These are phyloP conservation scores for Cephus cinctus DNA, from an alignment of 1,140 invertebrate genomes.

Conservation along the genomic window DNA sequence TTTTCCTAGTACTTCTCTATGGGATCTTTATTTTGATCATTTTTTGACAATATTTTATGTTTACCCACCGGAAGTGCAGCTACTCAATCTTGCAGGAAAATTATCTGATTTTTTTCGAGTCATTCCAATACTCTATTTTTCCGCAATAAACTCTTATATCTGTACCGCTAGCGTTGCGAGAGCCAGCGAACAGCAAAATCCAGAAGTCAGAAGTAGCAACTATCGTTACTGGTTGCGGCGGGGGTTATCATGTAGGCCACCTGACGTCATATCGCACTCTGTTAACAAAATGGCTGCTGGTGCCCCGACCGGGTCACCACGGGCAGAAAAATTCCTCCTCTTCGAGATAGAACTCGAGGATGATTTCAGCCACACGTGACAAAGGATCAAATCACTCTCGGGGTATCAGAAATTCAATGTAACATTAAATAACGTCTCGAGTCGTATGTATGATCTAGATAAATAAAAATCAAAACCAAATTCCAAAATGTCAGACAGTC, in stretches of 20 bases:
- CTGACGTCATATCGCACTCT: constrained; percentile 35
- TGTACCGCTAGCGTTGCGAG: not conserved
- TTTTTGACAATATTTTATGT: no score
- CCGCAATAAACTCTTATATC: no score
- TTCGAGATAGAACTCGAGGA: not conserved
- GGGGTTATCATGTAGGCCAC: constrained; percentile 43
- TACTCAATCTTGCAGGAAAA: not conserved
- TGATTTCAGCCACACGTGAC: not conserved
- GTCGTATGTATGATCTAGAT: no score
- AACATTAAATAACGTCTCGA: not conserved
- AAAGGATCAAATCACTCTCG: not conserved
- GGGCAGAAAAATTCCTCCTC: not conserved
- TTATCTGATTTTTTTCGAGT: no score
- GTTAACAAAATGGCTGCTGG: constrained; percentile 32
- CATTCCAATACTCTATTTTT: no score
- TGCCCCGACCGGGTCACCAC: not conserved
- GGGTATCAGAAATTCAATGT: not conserved
- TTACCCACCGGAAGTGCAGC: no score
- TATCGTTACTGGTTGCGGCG: constrained; percentile 20
- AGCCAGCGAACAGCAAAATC: not conserved
- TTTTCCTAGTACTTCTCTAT: no score
- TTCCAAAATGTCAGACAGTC: not conserved
- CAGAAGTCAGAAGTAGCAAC: not conserved
- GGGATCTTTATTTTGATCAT: no score
- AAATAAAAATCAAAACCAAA: not conserved